Conservation (phyloP, 64 coral and sea anemone genomes). For the Porites australiensis region DNA sequence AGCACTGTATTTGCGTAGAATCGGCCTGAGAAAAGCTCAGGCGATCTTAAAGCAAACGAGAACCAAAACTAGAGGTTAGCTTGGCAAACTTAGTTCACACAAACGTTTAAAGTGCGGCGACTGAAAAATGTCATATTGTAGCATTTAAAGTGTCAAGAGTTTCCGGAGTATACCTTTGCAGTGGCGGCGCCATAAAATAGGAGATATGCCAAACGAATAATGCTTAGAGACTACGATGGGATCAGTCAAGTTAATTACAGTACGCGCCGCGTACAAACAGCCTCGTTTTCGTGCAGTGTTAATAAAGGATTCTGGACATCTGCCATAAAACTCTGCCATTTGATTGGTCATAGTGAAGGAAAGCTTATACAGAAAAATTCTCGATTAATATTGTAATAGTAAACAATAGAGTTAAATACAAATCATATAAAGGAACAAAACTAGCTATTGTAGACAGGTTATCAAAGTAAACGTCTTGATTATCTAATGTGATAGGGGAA, state of each 20-base stretch:
- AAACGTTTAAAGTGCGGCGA: background rate
- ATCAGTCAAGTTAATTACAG: background rate
- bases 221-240: background rate
- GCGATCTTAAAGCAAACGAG: background rate
- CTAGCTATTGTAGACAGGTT: background rate
- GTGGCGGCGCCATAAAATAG: background rate
- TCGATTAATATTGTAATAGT: constrained; percentile 15
- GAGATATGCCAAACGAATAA: constrained; percentile 5
- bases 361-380: background rate
- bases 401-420: constrained; percentile 13
- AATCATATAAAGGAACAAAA: background rate
- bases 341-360: constrained; percentile 15
- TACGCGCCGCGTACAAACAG: background rate
- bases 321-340: background rate
- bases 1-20: background rate
- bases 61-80: constrained; percentile 1
- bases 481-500: background rate
- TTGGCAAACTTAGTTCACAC: background rate
- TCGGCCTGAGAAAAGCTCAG: background rate
- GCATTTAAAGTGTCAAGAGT: background rate
- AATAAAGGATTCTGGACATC: constrained; percentile 5
- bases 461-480: background rate
- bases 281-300: background rate
- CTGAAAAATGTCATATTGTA: background rate
- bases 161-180: constrained; percentile 13